Percentiles rank a stretch among this genome's conserved stretches.
These are phyloP conservation scores for Zapornia atra DNA, from an alignment of 2,113 vertebrate species.

Conservation along the genomic window DNA sequence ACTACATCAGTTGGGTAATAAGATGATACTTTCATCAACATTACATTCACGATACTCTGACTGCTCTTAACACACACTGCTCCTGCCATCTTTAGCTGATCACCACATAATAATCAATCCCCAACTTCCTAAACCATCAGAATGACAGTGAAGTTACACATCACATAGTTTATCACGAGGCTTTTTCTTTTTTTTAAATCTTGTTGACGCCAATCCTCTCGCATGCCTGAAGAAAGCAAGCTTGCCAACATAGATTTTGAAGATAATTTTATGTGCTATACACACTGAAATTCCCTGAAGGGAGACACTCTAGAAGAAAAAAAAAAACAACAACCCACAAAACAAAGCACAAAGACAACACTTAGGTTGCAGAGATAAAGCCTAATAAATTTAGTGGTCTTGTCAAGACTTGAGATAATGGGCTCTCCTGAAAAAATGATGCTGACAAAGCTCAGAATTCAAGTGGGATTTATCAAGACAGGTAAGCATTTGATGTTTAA, in stretches of 20 bases:
- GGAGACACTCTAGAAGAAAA: background rate
- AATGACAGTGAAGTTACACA: background rate
- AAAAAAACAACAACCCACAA: background rate
- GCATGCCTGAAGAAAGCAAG: background rate
- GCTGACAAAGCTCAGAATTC: background rate
- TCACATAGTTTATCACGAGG: background rate
- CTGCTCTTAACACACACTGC: background rate
- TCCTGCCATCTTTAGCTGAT: background rate
- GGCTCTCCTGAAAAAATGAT: background rate
- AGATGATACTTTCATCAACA: background rate
- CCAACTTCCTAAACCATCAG: background rate
- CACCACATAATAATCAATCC: background rate
- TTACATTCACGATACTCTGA: background rate
- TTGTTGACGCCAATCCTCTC: background rate
- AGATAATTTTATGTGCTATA: background rate
- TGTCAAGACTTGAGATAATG: background rate
- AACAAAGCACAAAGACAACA: background rate
- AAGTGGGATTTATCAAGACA: background rate
- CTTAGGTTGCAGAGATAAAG: background rate
- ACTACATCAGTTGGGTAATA: background rate
- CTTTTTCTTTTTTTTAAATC: background rate
- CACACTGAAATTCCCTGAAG: background rate
- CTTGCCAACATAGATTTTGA: background rate
- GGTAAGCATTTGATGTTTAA: background rate
- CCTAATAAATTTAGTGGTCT: conserved; percentile 16